Conservation (phyloP, 2,888 invertebrate genomes). For the Luperina nickerlii region DNA sequence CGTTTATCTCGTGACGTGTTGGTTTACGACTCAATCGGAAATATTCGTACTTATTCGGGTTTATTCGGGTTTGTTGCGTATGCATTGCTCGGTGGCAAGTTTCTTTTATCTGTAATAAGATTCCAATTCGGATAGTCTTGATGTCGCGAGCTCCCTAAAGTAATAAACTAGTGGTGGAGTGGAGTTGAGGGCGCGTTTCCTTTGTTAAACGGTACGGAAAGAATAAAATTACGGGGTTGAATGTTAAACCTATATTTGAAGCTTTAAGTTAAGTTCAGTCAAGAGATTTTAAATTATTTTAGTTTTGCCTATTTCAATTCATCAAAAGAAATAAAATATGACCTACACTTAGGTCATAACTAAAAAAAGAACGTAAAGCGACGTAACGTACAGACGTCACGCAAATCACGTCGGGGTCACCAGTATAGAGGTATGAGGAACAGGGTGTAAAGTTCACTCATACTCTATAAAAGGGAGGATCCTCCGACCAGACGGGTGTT, state of each 20-base stretch:
- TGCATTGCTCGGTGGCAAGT: constrained; percentile 84
- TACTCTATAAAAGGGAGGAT: no score
- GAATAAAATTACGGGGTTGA: background rate
- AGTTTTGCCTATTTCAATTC: background rate
- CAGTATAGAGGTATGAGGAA: no score
- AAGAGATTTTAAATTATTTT: background rate
- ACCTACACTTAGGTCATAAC: background rate
- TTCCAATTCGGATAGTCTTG: constrained; percentile 83
- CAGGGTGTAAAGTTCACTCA: no score
- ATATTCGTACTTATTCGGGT: constrained; percentile 64
- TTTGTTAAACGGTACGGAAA: constrained; percentile 68
- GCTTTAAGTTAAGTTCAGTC: background rate
- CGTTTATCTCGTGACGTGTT: constrained; percentile 74
- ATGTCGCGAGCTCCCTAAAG: constrained; percentile 85
- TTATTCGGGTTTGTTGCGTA: constrained; percentile 75
- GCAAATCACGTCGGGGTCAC: no score
- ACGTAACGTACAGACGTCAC: no score
- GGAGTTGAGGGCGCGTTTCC: constrained; percentile 70
- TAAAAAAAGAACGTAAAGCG: no score
- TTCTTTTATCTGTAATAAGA: constrained; percentile 90
- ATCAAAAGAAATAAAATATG: background rate
- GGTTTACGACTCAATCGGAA: constrained; percentile 75
- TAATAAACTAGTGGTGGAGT: constrained; percentile 85
- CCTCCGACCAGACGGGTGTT: no score
- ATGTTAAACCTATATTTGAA: background rate